These are phyloP conservation scores for Chionis minor DNA, from an alignment of 2,113 vertebrate genomes.

Conservation along the genomic window DNA sequence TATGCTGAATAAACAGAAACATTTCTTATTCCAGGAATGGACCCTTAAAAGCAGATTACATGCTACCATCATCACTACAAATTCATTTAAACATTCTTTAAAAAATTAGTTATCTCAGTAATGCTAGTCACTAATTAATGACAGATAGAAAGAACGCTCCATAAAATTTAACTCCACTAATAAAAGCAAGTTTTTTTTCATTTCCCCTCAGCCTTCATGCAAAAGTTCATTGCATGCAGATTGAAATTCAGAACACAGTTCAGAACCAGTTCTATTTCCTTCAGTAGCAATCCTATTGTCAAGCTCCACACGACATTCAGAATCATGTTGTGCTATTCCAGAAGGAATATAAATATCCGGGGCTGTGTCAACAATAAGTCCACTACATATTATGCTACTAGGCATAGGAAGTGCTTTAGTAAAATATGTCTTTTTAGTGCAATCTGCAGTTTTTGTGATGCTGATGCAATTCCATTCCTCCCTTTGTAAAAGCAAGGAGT, in stretches of 20 bases:
- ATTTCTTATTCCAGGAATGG: background rate
- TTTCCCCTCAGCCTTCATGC: background rate
- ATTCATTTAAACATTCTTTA: background rate
- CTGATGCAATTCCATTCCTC: constrained; percentile 9
- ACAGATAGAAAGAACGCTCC: background rate
- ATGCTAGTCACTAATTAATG: background rate
- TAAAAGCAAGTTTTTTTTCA: background rate
- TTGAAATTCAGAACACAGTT: constrained; percentile 33
- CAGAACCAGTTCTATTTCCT: constrained; percentile 18
- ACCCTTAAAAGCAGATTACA: background rate
- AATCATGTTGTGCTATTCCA: constrained; percentile 32
- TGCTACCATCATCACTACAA: background rate
- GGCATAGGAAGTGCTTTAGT: constrained; percentile 4
- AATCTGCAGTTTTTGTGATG: background rate
- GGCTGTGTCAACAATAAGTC: constrained; percentile 35
- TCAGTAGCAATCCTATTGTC: constrained; percentile 31
- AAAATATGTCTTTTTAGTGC: constrained; percentile 6
- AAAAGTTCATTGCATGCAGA: constrained; percentile 27
- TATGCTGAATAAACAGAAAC: constrained; percentile 11
- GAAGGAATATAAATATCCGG: constrained; percentile 56
- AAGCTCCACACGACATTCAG: constrained; percentile 2
- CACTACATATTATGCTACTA: background rate
- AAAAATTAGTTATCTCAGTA: background rate
- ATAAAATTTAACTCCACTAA: background rate
- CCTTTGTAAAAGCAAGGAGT: background rate